Evolutionary conservation across 1,140 invertebrate genomes (phyloP).

Genomic region (Bombus polaris): DNA sequence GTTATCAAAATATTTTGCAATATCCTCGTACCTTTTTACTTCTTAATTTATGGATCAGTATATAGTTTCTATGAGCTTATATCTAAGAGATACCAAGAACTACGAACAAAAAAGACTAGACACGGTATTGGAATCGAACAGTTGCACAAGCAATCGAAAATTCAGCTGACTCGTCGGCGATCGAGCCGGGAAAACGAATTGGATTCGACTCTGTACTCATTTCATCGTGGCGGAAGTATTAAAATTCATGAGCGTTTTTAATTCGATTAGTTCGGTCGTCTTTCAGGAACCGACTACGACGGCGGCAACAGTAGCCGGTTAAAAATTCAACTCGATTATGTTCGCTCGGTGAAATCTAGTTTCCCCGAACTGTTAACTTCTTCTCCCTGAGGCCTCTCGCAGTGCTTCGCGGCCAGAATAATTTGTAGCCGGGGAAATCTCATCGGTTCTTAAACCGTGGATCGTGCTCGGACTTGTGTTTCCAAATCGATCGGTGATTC

Average conservation of each 20-base stretch:
- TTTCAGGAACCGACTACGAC: constrained; percentile 18
- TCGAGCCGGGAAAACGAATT: neutral
- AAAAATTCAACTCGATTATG: constrained; percentile 51
- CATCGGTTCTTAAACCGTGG: constrained; percentile 1
- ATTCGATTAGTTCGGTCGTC: constrained; percentile 41
- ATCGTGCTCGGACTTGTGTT: neutral
- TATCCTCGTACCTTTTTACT: too few relatives aligned
- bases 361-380: constrained; percentile 29
- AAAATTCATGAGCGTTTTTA: constrained; percentile 54
- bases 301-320: constrained; percentile 10
- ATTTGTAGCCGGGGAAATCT: constrained; percentile 24
- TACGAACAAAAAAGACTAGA: neutral
- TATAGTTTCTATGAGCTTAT: neutral
- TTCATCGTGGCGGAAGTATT: constrained; percentile 26
- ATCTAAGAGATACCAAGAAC: neutral
- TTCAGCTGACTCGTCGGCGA: neutral
- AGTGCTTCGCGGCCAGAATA: constrained; percentile 18
- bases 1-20: too few relatives aligned
- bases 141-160: constrained; percentile 3
- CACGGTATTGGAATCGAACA: neutral
- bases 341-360: constrained; percentile 27
- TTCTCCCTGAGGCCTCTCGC: neutral
- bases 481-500: neutral
- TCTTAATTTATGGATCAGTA: neutral
- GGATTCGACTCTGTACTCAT: neutral